These are phyloP conservation scores for Forbesichthys agassizii DNA, from an alignment of 2,113 vertebrate species.

Conservation along the genomic window DNA sequence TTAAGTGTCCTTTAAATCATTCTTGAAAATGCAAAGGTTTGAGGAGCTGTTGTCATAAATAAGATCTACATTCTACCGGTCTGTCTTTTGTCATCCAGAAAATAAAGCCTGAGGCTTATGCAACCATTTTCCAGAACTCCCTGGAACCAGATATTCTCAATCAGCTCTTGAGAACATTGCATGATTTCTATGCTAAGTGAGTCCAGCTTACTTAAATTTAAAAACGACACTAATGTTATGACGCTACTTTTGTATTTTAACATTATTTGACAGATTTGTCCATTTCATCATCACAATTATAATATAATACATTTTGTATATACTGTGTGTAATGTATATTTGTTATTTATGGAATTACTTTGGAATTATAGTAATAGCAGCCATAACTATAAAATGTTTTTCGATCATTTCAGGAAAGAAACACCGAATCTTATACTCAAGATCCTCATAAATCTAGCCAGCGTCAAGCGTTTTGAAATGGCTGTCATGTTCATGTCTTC, in stretches of 20 bases:
- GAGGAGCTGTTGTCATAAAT: not conserved
- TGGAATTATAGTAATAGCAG: not conserved
- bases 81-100: slow-evolving; percentile 74
- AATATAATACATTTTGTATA: not conserved
- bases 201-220: slow-evolving; percentile 43
- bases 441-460: slow-evolving; percentile 83
- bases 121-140: slow-evolving; percentile 87
- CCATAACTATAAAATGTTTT: no score
- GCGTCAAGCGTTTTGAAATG: slow-evolving; percentile 91
- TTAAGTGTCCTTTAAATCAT: no score
- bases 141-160: slow-evolving; percentile 90
- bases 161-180: slow-evolving; percentile 86
- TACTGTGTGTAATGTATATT: no score
- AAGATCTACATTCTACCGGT: not conserved
- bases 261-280: not conserved
- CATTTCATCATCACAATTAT: not conserved
- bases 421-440: slow-evolving; percentile 78
- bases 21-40: not conserved
- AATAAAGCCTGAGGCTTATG: slow-evolving; percentile 84
- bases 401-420: slow-evolving; percentile 79
- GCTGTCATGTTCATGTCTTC: slow-evolving; percentile 94
- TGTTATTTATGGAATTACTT: not conserved
- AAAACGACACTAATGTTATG: no score
- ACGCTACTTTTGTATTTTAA: not conserved
- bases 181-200: slow-evolving; percentile 86